A percentile compares a stretch with the other conserved stretches of the same genome.
Conservation (phyloP, 2,113 vertebrate species). For the Xiphias gladius region DNA sequence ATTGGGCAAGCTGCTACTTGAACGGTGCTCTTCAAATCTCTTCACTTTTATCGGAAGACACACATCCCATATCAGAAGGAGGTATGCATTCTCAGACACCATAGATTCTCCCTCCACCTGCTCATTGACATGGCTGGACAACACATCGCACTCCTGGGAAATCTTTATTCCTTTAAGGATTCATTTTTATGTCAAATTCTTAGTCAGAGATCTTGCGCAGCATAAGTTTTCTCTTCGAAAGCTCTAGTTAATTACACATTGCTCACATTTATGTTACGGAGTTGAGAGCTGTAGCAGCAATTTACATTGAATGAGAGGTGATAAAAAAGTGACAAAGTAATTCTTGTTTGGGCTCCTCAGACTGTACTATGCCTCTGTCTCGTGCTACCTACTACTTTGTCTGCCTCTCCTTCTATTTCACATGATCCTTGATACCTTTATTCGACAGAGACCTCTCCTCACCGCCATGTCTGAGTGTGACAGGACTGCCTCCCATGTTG, state of each 20-base stretch:
- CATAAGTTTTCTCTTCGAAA: not conserved
- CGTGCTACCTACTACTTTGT: constrained; percentile 4
- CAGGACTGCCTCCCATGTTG: constrained; percentile 56
- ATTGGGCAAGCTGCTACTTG: constrained; percentile 72
- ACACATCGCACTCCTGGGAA: constrained; percentile 10
- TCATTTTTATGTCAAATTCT: constrained; percentile 31
- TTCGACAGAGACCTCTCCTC: constrained; percentile 45
- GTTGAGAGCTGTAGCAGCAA: constrained; percentile 16
- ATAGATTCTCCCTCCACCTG: constrained; percentile 49
- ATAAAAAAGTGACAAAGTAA: constrained; percentile 39
- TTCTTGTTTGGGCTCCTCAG: constrained; percentile 35
- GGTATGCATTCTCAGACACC: constrained; percentile 40
- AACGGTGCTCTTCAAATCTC: constrained; percentile 61
- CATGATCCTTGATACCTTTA: constrained; percentile 51
- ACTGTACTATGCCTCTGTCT: not conserved
- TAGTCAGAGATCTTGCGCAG: constrained; percentile 1
- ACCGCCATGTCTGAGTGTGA: constrained; percentile 39
- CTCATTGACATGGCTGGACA: constrained; percentile 37
- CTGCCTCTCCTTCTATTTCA: constrained; percentile 37
- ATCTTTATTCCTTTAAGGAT: constrained; percentile 22
- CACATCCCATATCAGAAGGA: constrained; percentile 45
- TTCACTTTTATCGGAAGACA: constrained; percentile 62
- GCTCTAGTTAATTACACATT: constrained; percentile 19
- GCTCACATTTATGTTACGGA: not conserved
- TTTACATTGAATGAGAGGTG: constrained; percentile 45